A percentile compares a stretch with the other conserved stretches of the same genome.
Evolutionary conservation across 2,888 invertebrate species (phyloP).

Genomic region (Apoda limacodes): DNA sequence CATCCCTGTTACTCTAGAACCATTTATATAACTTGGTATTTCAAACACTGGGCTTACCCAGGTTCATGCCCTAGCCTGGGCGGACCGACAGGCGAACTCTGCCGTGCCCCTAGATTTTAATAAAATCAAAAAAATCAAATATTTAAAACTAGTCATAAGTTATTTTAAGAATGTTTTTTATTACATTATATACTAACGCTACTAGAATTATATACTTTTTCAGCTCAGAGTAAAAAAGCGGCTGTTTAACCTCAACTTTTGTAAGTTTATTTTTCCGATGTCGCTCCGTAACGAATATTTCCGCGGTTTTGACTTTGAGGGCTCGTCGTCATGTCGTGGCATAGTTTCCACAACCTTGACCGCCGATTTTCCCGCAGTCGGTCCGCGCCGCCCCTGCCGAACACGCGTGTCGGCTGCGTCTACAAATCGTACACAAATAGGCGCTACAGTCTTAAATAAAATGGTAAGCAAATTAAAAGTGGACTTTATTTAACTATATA

Average conservation of each 20-base stretch:
- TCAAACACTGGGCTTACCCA: too few species aligned
- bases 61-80: too few species aligned
- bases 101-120: too few species aligned
- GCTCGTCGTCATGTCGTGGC: conserved; percentile 44
- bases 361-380: conserved; percentile 46
- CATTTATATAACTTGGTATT: too few species aligned
- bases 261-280: conserved; percentile 21
- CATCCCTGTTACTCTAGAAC: too few species aligned
- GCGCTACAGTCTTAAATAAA: conserved; percentile 36
- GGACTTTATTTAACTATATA: conserved; percentile 4
- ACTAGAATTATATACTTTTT: too few species aligned
- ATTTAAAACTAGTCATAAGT: too few species aligned
- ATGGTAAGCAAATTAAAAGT: conserved; percentile 41
- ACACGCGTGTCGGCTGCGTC: conserved; percentile 21
- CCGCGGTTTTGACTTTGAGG: conserved; percentile 46
- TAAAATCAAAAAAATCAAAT: too few species aligned
- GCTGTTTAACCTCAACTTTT: too few species aligned
- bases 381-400: conserved; percentile 42
- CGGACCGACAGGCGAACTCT: too few species aligned
- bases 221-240: not conserved
- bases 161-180: too few species aligned
- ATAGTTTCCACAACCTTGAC: conserved; percentile 61
- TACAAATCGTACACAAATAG: conserved; percentile 20
- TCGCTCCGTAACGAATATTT: conserved; percentile 31
- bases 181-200: too few species aligned